Evolutionary conservation across 2,888 invertebrate species (phyloP).

Genomic region (Danaus chrysippus): DNA sequence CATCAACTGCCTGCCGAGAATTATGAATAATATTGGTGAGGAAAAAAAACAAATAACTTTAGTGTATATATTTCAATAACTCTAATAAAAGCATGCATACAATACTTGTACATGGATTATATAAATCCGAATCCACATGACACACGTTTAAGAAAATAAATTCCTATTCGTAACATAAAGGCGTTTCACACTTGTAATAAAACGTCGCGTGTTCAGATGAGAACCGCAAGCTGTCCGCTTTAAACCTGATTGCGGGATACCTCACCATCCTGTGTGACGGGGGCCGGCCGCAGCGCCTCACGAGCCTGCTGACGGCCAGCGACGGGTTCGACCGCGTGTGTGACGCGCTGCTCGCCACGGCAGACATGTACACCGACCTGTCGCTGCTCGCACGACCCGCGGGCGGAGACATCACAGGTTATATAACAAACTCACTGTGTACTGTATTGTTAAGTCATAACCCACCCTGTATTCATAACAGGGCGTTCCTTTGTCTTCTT

Average conservation of each 20-base stretch:
- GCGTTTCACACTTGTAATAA: no score
- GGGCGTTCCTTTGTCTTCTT: no score
- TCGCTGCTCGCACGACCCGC: conserved; percentile 69
- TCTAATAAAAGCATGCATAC: no score
- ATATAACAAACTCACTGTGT: no score
- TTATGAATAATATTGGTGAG: conserved; percentile 81
- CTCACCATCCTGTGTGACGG: conserved; percentile 69
- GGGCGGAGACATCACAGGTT: not conserved
- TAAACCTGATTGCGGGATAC: conserved; percentile 84
- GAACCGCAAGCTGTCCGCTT: conserved; percentile 78
- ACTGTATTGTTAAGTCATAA: no score
- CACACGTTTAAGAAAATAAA: no score
- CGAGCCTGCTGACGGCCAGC: conserved; percentile 74
- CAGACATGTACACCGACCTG: conserved; percentile 37
- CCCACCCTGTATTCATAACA: no score
- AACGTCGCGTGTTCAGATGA: conserved; percentile 66
- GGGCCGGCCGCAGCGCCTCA: conserved; percentile 74
- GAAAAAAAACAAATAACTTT: conserved; percentile 6
- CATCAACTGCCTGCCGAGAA: conserved; percentile 81
- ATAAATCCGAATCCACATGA: no score
- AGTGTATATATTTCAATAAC: no score
- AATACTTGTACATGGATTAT: no score
- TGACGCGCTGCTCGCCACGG: conserved; percentile 48
- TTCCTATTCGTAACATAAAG: no score
- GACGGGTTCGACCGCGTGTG: conserved; percentile 79